Percentiles rank a stretch among this genome's conserved stretches.
Conservation (phyloP, 2,888 invertebrate genomes). For the Cataglyphis cursor region DNA sequence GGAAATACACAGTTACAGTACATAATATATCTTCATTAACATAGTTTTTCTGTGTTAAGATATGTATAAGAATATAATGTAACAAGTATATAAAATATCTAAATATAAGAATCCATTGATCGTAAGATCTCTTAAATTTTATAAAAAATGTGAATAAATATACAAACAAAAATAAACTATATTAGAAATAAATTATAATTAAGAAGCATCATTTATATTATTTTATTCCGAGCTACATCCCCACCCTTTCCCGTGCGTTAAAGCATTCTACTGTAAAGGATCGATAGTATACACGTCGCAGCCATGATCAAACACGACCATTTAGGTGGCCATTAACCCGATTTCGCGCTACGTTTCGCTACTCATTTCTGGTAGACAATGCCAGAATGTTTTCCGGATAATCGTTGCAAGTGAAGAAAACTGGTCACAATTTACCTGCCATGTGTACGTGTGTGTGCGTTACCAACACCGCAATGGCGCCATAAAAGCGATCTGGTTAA, state of each 20-base stretch:
- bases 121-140: neutral
- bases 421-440: conserved; percentile 49
- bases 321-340: conserved; percentile 69
- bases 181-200: conserved; percentile 12
- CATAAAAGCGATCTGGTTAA: conserved; percentile 50
- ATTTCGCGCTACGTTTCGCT: conserved; percentile 69
- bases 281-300: conserved; percentile 46
- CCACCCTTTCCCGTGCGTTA: conserved; percentile 31
- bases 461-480: conserved; percentile 38
- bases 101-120: neutral
- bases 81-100: neutral
- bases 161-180: neutral
- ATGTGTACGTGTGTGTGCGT: neutral
- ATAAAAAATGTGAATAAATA: neutral
- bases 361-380: conserved; percentile 62
- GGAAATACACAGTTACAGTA: neutral
- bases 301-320: conserved; percentile 45
- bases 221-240: conserved; percentile 21
- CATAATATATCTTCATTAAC: neutral
- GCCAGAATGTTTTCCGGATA: conserved; percentile 53
- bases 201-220: conserved; percentile 26
- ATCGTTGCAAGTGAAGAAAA: conserved; percentile 50
- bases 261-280: conserved; percentile 44
- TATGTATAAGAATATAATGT: neutral
- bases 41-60: neutral